Evolutionary conservation across 2,797 vertebrate species (phyloP).

Genomic region (Sebastes itinus): DNA sequence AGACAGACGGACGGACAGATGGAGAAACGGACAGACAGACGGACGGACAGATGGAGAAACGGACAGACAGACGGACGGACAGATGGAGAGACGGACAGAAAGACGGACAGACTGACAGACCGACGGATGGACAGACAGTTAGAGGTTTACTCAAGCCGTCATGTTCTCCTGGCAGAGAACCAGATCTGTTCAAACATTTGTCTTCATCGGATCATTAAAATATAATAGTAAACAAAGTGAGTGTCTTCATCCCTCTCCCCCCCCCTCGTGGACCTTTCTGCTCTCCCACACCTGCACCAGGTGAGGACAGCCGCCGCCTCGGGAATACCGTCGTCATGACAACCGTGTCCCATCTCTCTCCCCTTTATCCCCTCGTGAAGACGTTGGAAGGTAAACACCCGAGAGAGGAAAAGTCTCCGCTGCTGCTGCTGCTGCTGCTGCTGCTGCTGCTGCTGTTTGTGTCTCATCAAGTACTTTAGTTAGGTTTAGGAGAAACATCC

Average conservation of each 20-base stretch:
- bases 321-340: not conserved
- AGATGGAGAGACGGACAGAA: too few species aligned
- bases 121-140: too few species aligned
- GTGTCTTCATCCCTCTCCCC: too few species aligned
- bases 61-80: rapidly evolving
- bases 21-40: too few species aligned
- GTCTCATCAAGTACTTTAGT: not conserved
- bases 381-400: not conserved
- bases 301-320: not conserved
- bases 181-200: too few species aligned
- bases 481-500: too few species aligned
- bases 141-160: too few species aligned
- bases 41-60: rapidly evolving
- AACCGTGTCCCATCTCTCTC: not conserved
- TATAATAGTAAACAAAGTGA: not conserved
- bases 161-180: too few species aligned
- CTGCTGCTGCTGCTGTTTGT: not conserved
- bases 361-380: not conserved
- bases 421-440: not conserved
- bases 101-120: too few species aligned
- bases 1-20: too few species aligned
- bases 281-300: not conserved
- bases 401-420: not conserved
- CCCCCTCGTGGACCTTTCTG: not conserved
- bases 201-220: not conserved